A percentile compares a stretch with the other conserved stretches of the same genome.
phyloP scores from a whole-genome alignment of 1,140 invertebrate species.

The Drosophila sturtevanti region DNA sequence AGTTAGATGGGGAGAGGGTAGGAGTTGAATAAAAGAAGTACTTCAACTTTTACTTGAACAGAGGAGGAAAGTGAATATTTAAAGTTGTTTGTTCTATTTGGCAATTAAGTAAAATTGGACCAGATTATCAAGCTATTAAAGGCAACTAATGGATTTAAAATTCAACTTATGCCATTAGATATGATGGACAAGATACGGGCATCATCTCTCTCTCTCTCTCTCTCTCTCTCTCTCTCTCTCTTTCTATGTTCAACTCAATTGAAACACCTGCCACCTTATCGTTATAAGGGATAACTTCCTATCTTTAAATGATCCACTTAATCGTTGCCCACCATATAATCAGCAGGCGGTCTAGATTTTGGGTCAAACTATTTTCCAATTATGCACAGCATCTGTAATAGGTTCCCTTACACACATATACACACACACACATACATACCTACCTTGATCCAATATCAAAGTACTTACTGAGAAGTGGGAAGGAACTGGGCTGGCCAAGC shows the following conservation, averaged over 20 bases:
- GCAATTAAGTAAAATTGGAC: slow-evolving; percentile 27
- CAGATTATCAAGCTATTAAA: slow-evolving; percentile 5
- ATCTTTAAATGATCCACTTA: slow-evolving; percentile 48
- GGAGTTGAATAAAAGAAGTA: not conserved
- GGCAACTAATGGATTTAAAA: not conserved
- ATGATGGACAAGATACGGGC: not conserved
- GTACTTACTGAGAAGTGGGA: slow-evolving; percentile 44
- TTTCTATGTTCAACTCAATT: not conserved
- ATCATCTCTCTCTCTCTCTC: not conserved
- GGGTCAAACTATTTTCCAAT: slow-evolving; percentile 66
- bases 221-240: too few species aligned
- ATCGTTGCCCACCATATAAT: slow-evolving; percentile 16
- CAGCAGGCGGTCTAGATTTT: slow-evolving; percentile 26
- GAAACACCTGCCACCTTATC: not conserved
- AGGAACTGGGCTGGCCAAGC: slow-evolving; percentile 12
- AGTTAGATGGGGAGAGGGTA: not conserved
- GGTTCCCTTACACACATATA: slow-evolving; percentile 4
- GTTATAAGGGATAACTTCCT: not conserved
- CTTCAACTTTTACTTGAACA: slow-evolving; percentile 40
- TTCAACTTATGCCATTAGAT: not conserved
- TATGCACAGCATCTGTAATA: slow-evolving; percentile 63
- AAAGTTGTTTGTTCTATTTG: slow-evolving; percentile 39
- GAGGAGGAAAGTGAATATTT: slow-evolving; percentile 45
- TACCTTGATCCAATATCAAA: slow-evolving; percentile 55
- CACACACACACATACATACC: slow-evolving; percentile 10